Base-by-base conservation (phyloP, 2,797 vertebrate genomes). In the Orientallactaga sibirica region DNA sequence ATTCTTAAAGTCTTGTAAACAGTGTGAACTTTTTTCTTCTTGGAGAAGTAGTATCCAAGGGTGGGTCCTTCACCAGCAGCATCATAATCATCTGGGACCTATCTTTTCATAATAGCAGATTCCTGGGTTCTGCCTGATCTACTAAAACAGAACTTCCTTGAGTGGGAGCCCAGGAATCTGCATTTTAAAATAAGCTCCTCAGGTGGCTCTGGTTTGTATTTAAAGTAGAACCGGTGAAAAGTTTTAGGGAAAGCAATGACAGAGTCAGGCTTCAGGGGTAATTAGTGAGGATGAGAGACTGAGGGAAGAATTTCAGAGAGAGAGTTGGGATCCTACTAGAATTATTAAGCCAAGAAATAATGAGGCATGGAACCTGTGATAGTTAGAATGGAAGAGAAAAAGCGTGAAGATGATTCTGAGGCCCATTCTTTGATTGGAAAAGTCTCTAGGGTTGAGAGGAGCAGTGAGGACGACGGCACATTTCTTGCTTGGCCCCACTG, bases 251-350 rank as follows among this genome's bases (percentile, higher is more conserved):
- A 20, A 77, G 33, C 33, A 0, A 7, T 37, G 52, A 6, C 7
- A 29, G 48, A 91, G 19, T 52, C 9, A 33, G 25, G 11, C 77
- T 95, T 94, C 29, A 77, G 25, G 66, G 37, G 33, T 25, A 22
- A 3, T 71, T 48, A 27, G 3, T 75, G 33, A 73, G 33, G 25
- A 88, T 14, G 18, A 83, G 68, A 62, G 64, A 22, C 66, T 8
- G 19, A 33, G 5, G 33, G 12, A 11, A 10, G 7, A 58, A 43
- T 62, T 82, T 93, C 70, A 92, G 55, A 83, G 86, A 64, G 85
- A 85, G 52, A 82, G 41, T 92, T 91, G 92, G 55, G 71, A 33
- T 92, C 55, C 58, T 55, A 8, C 62, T 86, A 70, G 79, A 93
- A 84, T 92, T 78, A 82, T n/a, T 90, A 18, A 88, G n/a, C 62